Evolutionary conservation across 2,797 vertebrate species (phyloP).

Genomic region (Thamnophis elegans): DNA sequence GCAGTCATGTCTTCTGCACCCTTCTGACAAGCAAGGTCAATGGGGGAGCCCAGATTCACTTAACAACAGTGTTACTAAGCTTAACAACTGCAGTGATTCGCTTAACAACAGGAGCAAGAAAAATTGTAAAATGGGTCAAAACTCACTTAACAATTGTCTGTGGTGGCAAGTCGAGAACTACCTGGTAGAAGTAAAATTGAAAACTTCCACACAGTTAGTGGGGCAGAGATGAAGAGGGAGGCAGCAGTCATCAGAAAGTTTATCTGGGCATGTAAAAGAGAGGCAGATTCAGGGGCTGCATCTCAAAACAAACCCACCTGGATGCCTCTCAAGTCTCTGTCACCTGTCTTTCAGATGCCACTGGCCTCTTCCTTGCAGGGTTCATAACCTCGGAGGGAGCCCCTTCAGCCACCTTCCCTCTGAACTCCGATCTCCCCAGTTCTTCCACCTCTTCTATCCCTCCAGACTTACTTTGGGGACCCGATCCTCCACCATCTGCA

Average conservation of each 20-base stretch:
- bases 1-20: too few relatives aligned
- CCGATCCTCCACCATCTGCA: not conserved
- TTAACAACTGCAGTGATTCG: too few relatives aligned
- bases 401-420: too few relatives aligned
- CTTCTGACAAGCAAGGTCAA: too few relatives aligned
- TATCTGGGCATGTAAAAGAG: not conserved
- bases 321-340: not conserved
- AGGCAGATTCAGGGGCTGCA: too few relatives aligned
- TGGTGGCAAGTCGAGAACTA: too few relatives aligned
- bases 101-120: too few relatives aligned
- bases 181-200: not conserved
- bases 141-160: not conserved
- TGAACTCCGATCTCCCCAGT: not conserved
- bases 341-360: not conserved
- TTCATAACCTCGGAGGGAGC: not conserved
- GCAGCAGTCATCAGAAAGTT: too few relatives aligned
- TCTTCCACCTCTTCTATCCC: not conserved
- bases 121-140: not conserved
- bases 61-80: too few relatives aligned
- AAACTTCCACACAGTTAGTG: not conserved
- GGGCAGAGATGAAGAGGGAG: not conserved
- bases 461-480: not conserved
- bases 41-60: too few relatives aligned
- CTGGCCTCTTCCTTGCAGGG: not conserved
- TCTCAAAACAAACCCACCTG: too few relatives aligned